These are phyloP conservation scores for Apaloderma vittatum DNA, from an alignment of 2,113 vertebrate genomes.

Conservation along the genomic window DNA sequence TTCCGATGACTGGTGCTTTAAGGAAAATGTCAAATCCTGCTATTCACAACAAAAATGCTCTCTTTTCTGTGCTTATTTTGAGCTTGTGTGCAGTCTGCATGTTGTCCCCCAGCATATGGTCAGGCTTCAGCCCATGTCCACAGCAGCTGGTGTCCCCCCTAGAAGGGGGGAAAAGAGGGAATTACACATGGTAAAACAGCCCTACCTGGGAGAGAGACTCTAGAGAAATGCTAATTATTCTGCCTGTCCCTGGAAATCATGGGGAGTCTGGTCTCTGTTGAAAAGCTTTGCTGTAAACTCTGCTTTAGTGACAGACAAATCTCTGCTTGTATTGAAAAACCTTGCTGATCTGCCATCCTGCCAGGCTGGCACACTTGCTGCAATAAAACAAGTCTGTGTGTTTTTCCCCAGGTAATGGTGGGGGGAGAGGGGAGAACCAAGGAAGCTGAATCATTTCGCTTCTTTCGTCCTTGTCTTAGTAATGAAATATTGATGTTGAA, in stretches of 20 bases:
- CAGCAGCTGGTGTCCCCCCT: accelerated
- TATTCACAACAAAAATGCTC: background rate
- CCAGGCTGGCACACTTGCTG: background rate
- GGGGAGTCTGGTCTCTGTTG: background rate
- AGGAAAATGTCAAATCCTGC: background rate
- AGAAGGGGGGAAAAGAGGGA: background rate
- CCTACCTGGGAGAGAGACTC: background rate
- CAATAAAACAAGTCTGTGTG: background rate
- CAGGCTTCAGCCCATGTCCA: background rate
- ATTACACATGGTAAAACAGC: accelerated
- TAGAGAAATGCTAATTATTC: background rate
- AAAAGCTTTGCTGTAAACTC: conserved; percentile 17
- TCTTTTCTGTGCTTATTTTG: background rate
- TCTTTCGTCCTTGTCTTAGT: conserved; percentile 17
- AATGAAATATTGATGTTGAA: conserved; percentile 41
- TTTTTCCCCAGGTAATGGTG: background rate
- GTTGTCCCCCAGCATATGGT: background rate
- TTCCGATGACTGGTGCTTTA: background rate
- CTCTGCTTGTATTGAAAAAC: background rate
- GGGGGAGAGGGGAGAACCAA: background rate
- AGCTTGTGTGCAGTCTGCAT: accelerated
- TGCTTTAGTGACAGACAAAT: background rate
- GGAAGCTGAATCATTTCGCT: background rate
- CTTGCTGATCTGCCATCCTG: background rate
- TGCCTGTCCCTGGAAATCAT: background rate